Conservation (phyloP, 2,797 vertebrate genomes). For the Pantherophis alleghaniensis region DNA sequence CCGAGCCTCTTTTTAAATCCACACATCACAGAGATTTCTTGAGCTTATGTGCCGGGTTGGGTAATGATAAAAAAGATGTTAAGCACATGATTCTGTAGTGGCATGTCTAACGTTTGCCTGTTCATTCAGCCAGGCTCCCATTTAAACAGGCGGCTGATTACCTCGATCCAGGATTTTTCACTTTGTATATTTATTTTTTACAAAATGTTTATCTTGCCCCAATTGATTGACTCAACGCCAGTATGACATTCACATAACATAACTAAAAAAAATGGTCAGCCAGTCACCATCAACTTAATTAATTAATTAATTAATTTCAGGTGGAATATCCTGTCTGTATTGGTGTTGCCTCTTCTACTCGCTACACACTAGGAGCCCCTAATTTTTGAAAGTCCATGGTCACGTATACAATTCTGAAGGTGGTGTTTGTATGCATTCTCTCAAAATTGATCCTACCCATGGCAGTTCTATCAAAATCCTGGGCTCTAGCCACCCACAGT, state of each 20-base stretch:
- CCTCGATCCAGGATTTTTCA: background rate
- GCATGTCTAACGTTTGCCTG: background rate
- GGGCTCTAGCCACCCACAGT: background rate
- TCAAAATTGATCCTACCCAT: background rate
- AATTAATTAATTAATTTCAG: background rate
- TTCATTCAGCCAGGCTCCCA: background rate
- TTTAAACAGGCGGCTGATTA: background rate
- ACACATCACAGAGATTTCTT: background rate
- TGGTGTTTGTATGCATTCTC: background rate
- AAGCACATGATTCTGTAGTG: background rate
- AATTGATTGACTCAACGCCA: background rate
- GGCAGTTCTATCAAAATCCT: background rate
- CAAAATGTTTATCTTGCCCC: background rate
- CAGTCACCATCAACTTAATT: background rate
- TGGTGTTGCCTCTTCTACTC: background rate
- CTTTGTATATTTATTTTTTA: background rate
- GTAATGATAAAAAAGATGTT: background rate
- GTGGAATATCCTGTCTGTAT: background rate
- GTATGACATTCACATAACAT: background rate
- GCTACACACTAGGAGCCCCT: background rate
- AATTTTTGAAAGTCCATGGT: background rate
- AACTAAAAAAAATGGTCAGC: background rate
- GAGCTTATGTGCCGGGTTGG: background rate
- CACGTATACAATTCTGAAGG: background rate
- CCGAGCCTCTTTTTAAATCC: background rate